phyloP scores from a whole-genome alignment of 2,797 vertebrate species.

The Pangasius macronema region DNA sequence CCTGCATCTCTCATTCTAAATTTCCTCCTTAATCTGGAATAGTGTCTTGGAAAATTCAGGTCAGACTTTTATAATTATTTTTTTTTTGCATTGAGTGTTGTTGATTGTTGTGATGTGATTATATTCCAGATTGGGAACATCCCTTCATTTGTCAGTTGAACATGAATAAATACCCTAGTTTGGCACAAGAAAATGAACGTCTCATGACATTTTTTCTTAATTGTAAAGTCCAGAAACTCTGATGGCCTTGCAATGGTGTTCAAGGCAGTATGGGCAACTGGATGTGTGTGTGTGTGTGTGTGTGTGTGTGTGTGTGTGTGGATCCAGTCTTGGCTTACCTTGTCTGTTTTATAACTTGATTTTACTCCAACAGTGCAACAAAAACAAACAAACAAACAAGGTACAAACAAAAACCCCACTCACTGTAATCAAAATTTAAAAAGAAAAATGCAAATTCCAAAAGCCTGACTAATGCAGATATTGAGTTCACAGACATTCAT shows the following conservation, averaged over 20 bases:
- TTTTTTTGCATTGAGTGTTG: constrained; percentile 48
- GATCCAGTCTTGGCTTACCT: background rate
- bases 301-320: background rate
- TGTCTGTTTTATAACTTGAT: background rate
- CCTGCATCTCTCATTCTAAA: constrained; percentile 41
- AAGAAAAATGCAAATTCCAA: background rate
- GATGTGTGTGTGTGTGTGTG: constrained; percentile 18
- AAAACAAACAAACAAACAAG: background rate
- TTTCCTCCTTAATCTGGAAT: constrained; percentile 50
- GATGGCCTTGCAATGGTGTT: background rate
- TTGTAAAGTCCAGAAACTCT: background rate
- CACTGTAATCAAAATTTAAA: background rate
- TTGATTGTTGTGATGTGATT: constrained; percentile 51
- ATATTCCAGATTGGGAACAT: constrained; percentile 42
- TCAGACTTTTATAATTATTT: constrained; percentile 4
- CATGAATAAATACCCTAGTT: constrained; percentile 40
- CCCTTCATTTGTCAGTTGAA: constrained; percentile 53
- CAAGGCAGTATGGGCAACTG: background rate
- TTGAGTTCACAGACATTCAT: background rate
- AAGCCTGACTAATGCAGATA: background rate
- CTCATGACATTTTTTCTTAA: background rate
- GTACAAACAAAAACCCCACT: background rate
- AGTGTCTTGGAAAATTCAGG: constrained; percentile 36
- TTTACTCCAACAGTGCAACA: background rate
- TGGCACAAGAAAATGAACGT: constrained; percentile 21